Conservation (phyloP, 2,113 vertebrate genomes). For the Pelmatolapia mariae region DNA sequence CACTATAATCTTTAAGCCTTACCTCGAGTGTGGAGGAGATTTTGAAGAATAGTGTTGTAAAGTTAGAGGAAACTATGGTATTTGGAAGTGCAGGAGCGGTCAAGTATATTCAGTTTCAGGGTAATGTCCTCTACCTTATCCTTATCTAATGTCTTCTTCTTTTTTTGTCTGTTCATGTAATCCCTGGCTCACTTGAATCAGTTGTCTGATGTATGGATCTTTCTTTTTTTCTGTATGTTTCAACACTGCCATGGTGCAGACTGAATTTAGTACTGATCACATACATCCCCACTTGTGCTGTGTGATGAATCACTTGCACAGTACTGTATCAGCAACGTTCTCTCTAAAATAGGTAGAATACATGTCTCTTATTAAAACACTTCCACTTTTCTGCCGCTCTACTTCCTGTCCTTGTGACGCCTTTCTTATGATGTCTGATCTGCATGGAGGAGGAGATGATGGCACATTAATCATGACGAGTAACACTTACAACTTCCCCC, state of each 20-base stretch:
- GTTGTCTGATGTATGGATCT: neutral
- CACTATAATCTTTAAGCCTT: neutral
- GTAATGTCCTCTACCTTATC: neutral
- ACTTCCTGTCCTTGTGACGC: conserved; percentile 23
- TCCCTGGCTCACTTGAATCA: neutral
- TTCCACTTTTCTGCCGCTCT: conserved; percentile 5
- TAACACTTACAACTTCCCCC: neutral
- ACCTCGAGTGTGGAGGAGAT: neutral
- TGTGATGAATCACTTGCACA: neutral
- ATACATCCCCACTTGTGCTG: neutral
- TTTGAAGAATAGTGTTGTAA: neutral
- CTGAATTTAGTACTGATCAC: neutral
- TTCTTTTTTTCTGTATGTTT: neutral
- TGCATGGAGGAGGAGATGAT: conserved; percentile 20
- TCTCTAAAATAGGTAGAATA: neutral
- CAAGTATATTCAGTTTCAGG: neutral
- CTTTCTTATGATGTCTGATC: conserved; percentile 14
- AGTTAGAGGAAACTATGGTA: neutral
- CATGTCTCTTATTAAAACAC: neutral
- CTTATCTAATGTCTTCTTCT: neutral
- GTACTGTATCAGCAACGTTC: neutral
- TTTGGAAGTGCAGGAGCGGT: neutral
- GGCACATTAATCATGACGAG: conserved; percentile 25
- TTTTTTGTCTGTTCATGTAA: neutral
- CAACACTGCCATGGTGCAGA: neutral